Base-by-base conservation (phyloP, 2,113 vertebrate genomes). In the Menura novaehollandiae region DNA sequence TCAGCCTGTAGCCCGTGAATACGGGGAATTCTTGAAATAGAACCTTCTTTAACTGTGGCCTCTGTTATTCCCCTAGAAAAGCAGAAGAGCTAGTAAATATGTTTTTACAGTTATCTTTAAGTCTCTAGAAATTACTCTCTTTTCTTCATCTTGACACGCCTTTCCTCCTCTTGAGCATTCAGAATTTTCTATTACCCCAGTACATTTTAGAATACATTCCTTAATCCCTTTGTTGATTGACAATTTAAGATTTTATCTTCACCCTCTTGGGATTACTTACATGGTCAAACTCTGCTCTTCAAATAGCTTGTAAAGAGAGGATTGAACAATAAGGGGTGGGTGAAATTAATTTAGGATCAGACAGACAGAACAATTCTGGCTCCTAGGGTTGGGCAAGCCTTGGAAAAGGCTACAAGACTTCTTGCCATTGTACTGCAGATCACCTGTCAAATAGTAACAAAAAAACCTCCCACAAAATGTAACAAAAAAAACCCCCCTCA, bases 241-340 rank as follows among this genome's bases (percentile, higher is more conserved):
- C 43, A 86, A 26, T 21, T 66, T 66, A 46, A 83, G 51, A 77
- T 76, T 84, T 85, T 80, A 92, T 91, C 91, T 84, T 55, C 51
- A 47, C 6, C 14, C 33, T 93, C 35, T 77, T 26, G 55, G 9
- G 35, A 92, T 56, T 86, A 84, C 33, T 92, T 63, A 71, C 11
- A 39, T 18, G 55, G 85, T 49, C 59, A 92, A 88, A 93, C 49
- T 71, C 60, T 56, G 43, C 43, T 77, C n/a, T 81, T 94, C 85
- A 88, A 85, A 56, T 2, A 83, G 53, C 47, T 85, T 88, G 47
- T 62, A 44, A 90, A 90, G 44, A 14, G 20, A 90, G 66, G 49
- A 85, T 46, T 39, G 75, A 88, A 83, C 73, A 87, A 39, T 39
- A 82, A 75, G 6, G 26, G 46, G 5, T 0, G 4, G 19, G 62